A percentile compares a stretch with the other conserved stretches of the same genome.
Conservation (phyloP, 2,888 invertebrate species). For the Coremacera marginata region DNA sequence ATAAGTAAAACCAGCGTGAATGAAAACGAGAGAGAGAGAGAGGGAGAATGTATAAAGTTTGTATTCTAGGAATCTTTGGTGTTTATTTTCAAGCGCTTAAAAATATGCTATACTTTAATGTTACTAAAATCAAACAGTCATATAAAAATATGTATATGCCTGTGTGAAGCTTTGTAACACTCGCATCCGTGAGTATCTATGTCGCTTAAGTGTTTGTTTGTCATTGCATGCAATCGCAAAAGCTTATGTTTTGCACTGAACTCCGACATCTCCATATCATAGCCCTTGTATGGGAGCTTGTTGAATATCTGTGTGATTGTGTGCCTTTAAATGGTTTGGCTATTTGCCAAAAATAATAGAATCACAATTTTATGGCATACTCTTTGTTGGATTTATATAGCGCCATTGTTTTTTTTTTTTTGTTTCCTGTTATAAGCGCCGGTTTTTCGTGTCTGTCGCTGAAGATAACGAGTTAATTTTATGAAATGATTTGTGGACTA, state of each 20-base stretch:
- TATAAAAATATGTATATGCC: no score
- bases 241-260: conserved; percentile 7
- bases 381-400: conserved; percentile 15
- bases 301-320: conserved; percentile 6
- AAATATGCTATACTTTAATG: conserved; percentile 47
- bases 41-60: background rate
- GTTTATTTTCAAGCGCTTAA: conserved; percentile 46
- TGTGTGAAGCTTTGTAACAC: no score
- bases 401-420: background rate
- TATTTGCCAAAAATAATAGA: conserved; percentile 56
- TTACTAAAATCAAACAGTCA: background rate
- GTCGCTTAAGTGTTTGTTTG: background rate
- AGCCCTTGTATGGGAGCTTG: conserved; percentile 2
- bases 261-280: background rate
- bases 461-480: conserved; percentile 64
- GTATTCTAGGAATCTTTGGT: background rate
- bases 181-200: background rate
- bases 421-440: conserved; percentile 1
- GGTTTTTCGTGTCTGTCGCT: conserved; percentile 50
- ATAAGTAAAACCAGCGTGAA: background rate
- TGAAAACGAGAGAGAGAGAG: background rate
- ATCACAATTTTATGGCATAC: conserved; percentile 22
- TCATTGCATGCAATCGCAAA: background rate
- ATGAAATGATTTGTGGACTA: conserved; percentile 57
- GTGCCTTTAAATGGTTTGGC: conserved; percentile 49